Evolutionary conservation across 1,140 invertebrate species (phyloP).

Genomic region (Zaprionus camerounensis): DNA sequence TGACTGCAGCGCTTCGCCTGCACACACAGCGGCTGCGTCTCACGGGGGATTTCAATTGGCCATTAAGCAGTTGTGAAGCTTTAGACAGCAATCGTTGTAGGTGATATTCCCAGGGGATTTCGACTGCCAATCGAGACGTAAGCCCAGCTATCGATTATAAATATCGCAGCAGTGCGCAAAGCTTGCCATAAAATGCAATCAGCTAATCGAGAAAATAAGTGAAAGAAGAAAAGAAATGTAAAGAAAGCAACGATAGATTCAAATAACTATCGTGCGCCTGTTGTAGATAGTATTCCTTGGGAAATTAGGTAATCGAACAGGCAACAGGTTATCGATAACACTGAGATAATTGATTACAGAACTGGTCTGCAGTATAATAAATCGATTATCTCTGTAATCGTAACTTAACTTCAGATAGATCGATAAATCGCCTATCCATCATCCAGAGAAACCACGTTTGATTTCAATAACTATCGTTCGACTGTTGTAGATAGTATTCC

Average conservation of each 20-base stretch:
- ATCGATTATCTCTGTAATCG: no score
- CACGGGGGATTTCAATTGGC: conserved; percentile 21
- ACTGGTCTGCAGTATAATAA: no score
- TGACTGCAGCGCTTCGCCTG: conserved; percentile 8
- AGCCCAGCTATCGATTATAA: background rate
- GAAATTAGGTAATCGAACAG: no score
- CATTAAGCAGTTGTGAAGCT: conserved; percentile 17
- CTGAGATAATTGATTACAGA: no score
- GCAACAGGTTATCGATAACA: no score
- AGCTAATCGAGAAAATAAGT: background rate
- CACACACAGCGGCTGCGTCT: conserved; percentile 15
- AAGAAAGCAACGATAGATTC: background rate
- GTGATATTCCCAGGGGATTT: conserved; percentile 6
- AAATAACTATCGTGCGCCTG: background rate
- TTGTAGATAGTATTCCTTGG: background rate
- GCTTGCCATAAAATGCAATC: background rate
- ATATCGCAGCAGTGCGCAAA: background rate
- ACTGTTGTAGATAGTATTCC: no score
- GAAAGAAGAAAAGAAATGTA: background rate
- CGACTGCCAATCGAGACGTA: background rate
- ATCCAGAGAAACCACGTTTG: background rate
- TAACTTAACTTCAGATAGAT: no score
- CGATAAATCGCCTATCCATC: background rate
- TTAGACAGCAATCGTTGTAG: conserved; percentile 16
- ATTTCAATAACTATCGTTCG: no score